Evolutionary conservation across 1,140 invertebrate genomes (phyloP).

Genomic region (Paracyclopina nana): DNA sequence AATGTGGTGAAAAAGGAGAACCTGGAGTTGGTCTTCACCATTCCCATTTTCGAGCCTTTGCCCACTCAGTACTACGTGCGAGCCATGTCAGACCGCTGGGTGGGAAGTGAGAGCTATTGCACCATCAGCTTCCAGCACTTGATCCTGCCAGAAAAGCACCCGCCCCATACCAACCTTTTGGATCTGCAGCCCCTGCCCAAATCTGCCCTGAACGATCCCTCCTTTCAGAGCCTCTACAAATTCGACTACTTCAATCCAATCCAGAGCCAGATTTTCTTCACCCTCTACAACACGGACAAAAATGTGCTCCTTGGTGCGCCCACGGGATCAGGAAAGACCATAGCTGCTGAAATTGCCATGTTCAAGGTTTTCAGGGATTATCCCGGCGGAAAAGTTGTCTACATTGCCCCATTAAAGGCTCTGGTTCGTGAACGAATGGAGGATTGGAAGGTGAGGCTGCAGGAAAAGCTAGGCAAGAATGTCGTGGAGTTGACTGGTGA

Average conservation of each 20-base stretch:
- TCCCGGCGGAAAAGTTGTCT: slow-evolving; percentile 75
- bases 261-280: slow-evolving; percentile 96
- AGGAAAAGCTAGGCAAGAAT: slow-evolving; percentile 47
- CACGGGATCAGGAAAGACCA: slow-evolving; percentile 96
- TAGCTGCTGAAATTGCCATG: slow-evolving; percentile 92
- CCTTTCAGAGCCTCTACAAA: slow-evolving; percentile 60
- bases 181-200: slow-evolving; percentile 76
- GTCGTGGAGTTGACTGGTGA: slow-evolving; percentile 94
- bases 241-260: slow-evolving; percentile 97
- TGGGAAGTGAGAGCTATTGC: slow-evolving; percentile 50
- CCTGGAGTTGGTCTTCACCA: slow-evolving; percentile 79
- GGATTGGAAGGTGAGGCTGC: slow-evolving; percentile 84
- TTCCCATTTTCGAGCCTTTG: slow-evolving; percentile 75
- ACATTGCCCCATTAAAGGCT: slow-evolving; percentile 95
- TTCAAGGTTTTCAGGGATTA: slow-evolving; percentile 70
- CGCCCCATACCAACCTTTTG: slow-evolving; percentile 79
- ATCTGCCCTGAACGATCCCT: slow-evolving; percentile 49
- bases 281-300: slow-evolving; percentile 79
- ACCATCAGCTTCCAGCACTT: slow-evolving; percentile 69
- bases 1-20: slow-evolving; percentile 42
- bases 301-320: slow-evolving; percentile 91
- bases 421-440: slow-evolving; percentile 84
- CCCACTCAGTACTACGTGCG: slow-evolving; percentile 79
- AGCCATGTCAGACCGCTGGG: slow-evolving; percentile 70
- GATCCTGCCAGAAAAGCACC: slow-evolving; percentile 75